phyloP scores from a whole-genome alignment of 2,113 vertebrate genomes.

The Labeo rohita region DNA sequence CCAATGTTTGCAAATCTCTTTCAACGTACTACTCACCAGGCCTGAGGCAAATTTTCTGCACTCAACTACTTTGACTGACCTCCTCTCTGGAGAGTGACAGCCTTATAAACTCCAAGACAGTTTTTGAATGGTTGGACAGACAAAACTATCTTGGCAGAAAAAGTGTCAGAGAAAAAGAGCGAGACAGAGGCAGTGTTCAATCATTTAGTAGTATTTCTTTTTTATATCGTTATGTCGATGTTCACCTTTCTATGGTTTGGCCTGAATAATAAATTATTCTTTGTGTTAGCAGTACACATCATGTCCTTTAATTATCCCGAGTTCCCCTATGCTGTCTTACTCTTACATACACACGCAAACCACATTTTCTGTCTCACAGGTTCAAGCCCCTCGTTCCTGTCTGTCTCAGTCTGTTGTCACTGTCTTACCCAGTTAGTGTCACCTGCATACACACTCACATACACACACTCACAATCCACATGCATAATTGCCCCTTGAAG shows the following conservation, averaged over 20 bases:
- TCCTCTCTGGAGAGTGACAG: slow-evolving; percentile 21
- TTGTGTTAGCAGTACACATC: neutral
- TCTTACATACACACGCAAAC: slow-evolving; percentile 27
- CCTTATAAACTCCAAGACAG: slow-evolving; percentile 4
- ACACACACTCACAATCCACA: slow-evolving; percentile 31
- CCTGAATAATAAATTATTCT: neutral
- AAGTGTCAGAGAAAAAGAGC: slow-evolving; percentile 45
- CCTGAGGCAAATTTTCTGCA: slow-evolving; percentile 58
- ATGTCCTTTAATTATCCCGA: slow-evolving; percentile 1
- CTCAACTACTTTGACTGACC: slow-evolving; percentile 18
- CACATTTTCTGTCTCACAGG: slow-evolving; percentile 2
- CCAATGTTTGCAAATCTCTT: slow-evolving; percentile 57
- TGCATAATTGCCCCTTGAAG: slow-evolving; percentile 60
- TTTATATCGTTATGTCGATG: neutral
- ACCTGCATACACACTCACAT: slow-evolving; percentile 35
- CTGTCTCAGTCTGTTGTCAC: slow-evolving; percentile 30
- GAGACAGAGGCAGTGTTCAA: neutral
- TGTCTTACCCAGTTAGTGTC: slow-evolving; percentile 50
- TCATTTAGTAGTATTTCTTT: neutral
- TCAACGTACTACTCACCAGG: slow-evolving; percentile 59
- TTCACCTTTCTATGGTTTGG: slow-evolving; percentile 8
- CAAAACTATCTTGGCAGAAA: slow-evolving; percentile 10
- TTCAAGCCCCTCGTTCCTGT: slow-evolving; percentile 25
- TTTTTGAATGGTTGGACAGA: slow-evolving; percentile 11
- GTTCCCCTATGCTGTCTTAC: slow-evolving; percentile 13